Base-by-base conservation (phyloP, 1,140 invertebrate genomes). In the Bicyclus anynana region DNA sequence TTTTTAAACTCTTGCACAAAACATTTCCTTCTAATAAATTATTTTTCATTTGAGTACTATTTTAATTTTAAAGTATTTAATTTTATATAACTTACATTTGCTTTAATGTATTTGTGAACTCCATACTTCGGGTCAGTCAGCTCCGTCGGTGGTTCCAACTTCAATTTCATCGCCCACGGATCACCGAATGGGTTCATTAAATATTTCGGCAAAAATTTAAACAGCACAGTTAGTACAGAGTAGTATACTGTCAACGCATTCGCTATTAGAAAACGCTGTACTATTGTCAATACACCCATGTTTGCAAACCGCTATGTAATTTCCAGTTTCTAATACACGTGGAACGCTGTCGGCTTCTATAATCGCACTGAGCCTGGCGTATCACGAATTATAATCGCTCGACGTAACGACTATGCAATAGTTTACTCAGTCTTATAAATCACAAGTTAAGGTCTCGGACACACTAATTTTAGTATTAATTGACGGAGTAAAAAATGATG, bases 111-210 rank as follows among this genome's bases (percentile, higher is more conserved):
- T 53, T 86, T 84, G 52, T 89, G 87, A 0, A 78, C 64, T 59
- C 87, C 87, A 73, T 89, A 80, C 59, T 89, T 87, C 4, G 80
- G 74, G 52, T 88, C 82, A 2, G 64, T 67, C 1, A 89, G 64
- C 35, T 64, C 58, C 0, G 64, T 27, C 0, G 84, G 84, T 23
- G 67, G 80, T 58, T 71, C 74, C 55, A 81, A 60, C 47, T 62
- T 78, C 29, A 72, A 49, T 50, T 80, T 80, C 42, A 64, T 42
- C 10, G 62, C 52, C 60, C 67, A 72, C 1, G 80, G 72, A 59
- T 72, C 67, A 21, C 52, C 57, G 46, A 87, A 88, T 0, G 79
- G 71, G 49, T 80, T 81, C 51, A 63, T 80, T 33, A 87, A 27
- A 51, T 73, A 77, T 17, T 63, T 73, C 3, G 77, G 52, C 0